Conservation (phyloP, 2,797 vertebrate species). For the Rhinatrema bivittatum region DNA sequence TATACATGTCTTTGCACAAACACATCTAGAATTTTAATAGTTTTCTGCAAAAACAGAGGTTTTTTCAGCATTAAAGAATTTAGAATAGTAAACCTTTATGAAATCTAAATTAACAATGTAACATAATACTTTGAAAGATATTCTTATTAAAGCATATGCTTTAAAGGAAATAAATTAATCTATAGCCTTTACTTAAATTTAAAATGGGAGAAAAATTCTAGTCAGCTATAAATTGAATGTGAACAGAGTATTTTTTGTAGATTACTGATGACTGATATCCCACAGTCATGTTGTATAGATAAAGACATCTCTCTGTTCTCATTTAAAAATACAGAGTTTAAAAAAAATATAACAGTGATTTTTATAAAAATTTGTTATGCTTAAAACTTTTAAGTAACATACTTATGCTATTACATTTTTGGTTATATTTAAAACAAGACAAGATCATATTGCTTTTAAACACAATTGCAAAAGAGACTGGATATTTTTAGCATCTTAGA, state of each 20-base stretch:
- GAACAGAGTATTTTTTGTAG: too few relatives aligned
- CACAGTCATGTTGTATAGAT: too few relatives aligned
- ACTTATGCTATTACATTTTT: constrained; percentile 8
- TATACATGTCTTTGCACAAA: constrained; percentile 83
- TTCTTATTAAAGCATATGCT: too few relatives aligned
- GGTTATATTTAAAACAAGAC: constrained; percentile 1
- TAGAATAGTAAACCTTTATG: constrained; percentile 21
- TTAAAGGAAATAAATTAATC: too few relatives aligned
- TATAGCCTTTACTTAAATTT: too few relatives aligned
- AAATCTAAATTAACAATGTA: constrained; percentile 27
- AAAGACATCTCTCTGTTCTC: too few relatives aligned
- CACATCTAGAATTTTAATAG: constrained; percentile 82
- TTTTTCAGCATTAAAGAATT: constrained; percentile 31
- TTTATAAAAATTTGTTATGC: neutral
- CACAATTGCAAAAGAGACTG: constrained; percentile 23
- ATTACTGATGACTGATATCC: too few relatives aligned
- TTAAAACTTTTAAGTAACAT: constrained; percentile 17
- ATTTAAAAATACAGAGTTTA: too few relatives aligned
- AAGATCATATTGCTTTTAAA: neutral
- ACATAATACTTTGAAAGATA: too few relatives aligned
- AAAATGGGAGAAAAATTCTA: too few relatives aligned
- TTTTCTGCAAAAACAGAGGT: constrained; percentile 52
- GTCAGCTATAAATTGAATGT: too few relatives aligned
- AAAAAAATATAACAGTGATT: too few relatives aligned
- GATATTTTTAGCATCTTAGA: constrained; percentile 23